Evolutionary conservation across 2,113 vertebrate species (phyloP), one percentile per base, ranked within the genome.

Genomic region (Hipposideros armiger): DNA sequence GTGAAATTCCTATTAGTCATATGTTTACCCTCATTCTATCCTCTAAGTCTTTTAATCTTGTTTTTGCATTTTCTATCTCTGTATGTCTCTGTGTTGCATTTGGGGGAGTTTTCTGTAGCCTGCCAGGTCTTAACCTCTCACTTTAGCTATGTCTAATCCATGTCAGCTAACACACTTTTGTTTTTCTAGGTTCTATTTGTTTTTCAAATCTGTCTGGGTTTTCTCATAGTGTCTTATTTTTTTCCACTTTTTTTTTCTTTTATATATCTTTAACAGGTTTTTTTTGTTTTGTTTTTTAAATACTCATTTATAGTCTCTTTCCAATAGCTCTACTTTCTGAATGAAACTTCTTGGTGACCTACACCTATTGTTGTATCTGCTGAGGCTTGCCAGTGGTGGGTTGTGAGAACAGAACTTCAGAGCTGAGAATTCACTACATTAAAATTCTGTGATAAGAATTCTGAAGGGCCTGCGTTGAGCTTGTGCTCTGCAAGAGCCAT

Each of bases 1-100:
- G 80, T 91, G 76, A 72, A 67, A 92, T 81, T 64, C 90, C 86
- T 62, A 3, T 92, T 36, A 90, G 36, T 87, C 70, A 54, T 64
- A 30, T 28, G 30, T 56, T 83, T 81, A 47, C 62, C 24, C 1
- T 77, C 10, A 40, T 64, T 89, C 66, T 88, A 7, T 13, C 42
- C 19, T 52, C 36, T 52, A 7, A 32, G 60, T 30, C 47, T 89
- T 50, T 86, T 82, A 42, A 64, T 40, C 74, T 91, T 54, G 36
- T 54, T 84, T 87, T 80, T 20, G 1, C 50, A n/a, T 86, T n/a
- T 92, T 94, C 28, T 52, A 4, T 70, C 22, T 85, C 20, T 94
- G 54, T 56, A 6, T 26, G 47, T 78, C 36, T 93, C 72, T 72
- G 1, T n/a, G 58, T 22, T 96, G 24, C 11, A 45, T 16, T 26